Evolutionary conservation across 1,140 invertebrate genomes (phyloP).

Genomic region (Drosophila fuyamai): DNA sequence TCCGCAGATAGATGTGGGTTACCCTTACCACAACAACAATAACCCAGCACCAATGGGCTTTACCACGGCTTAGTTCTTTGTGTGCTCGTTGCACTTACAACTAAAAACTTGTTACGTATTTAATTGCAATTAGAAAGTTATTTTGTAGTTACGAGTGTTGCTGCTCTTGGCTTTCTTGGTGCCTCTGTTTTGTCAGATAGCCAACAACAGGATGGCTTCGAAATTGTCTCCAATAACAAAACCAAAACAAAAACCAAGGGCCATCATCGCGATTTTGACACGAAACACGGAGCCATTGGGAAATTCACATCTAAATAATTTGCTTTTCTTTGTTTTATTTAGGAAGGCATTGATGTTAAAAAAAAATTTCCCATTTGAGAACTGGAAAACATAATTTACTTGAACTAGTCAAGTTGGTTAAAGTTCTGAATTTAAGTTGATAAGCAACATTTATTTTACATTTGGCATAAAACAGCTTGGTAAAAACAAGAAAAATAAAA

Average conservation of each 20-base stretch:
- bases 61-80: conserved; percentile 58
- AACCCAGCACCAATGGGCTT: conserved; percentile 52
- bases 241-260: conserved; percentile 47
- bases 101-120: conserved; percentile 84
- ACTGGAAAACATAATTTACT: too few relatives aligned
- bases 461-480: too few relatives aligned
- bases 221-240: conserved; percentile 73
- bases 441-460: too few relatives aligned
- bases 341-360: too few relatives aligned
- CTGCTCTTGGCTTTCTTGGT: conserved; percentile 46
- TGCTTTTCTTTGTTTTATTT: conserved; percentile 16
- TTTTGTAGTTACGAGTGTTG: conserved; percentile 78
- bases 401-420: too few relatives aligned
- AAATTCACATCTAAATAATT: conserved; percentile 25
- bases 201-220: conserved; percentile 53
- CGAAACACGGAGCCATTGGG: conserved; percentile 30
- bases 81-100: conserved; percentile 70
- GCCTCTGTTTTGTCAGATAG: conserved; percentile 42
- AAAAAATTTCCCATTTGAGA: neutral
- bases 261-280: conserved; percentile 48
- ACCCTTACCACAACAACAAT: conserved; percentile 60
- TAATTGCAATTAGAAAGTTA: conserved; percentile 84
- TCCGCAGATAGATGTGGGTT: conserved; percentile 60
- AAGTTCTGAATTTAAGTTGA: too few relatives aligned
- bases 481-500: neutral